Base-by-base conservation (phyloP, 2,113 vertebrate genomes). In the Nycticebus coucang region DNA sequence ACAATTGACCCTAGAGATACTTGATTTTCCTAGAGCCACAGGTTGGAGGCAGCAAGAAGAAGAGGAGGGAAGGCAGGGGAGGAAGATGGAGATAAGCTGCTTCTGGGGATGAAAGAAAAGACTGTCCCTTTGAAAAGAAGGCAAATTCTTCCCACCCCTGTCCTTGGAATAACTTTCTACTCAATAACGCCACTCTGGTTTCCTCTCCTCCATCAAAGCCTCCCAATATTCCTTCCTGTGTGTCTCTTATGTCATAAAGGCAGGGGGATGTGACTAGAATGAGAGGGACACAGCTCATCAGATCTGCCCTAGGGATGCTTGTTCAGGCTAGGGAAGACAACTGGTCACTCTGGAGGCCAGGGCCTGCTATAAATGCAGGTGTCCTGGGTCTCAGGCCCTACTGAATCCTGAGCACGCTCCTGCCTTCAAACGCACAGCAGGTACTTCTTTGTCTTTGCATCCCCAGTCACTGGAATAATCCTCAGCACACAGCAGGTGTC, bases 11-110 rank as follows among this genome's bases (percentile, higher is more conserved):
- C 66, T 28, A 84, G 33, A 92, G n/a, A 94, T 45, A 14, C n/a
- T 87, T 75, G 87, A 41, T 82, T 91, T 96, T 77, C 66, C 53
- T 26, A 28, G 37, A 97, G 77, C 55, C 35, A 86, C 84, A 93
- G 83, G 84, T 88, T 87, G 93, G 93, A 89, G 87, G 84, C 2
- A 1, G 30, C 91, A 81, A 83, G 41, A 45, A 77, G 75, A 84
- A 66, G 17, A 55, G 45, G 79, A 82, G 53, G 80, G 33, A 53
- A 78, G 64, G 68, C 66, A n/a, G 62, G 78, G 21, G 55, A 89
- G n/a, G 69, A 57, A 12, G 59, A 79, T 2, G 30, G 57, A 94
- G 66, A 77, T 14, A 5, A 24, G 71, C 41, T 19, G 79, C 41
- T 95, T 75, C 57, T 59, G 68, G 37, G n/a, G 45, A 84, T 78